These are phyloP conservation scores for Trissolcus basalis DNA, from an alignment of 1,140 invertebrate genomes.

Conservation along the genomic window DNA sequence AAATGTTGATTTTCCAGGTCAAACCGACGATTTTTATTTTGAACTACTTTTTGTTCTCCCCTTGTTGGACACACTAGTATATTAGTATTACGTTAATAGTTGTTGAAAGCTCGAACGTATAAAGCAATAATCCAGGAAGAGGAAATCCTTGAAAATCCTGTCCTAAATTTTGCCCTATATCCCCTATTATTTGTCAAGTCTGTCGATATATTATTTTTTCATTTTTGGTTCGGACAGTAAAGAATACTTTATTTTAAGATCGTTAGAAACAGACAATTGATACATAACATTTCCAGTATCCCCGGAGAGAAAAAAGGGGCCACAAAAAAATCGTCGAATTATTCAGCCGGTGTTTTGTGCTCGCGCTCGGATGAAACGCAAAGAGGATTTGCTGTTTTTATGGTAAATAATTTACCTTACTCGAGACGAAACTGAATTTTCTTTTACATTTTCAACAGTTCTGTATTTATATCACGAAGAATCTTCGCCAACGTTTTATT, in stretches of 20 bases:
- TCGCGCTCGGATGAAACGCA: not conserved
- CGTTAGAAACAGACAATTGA: conserved; percentile 28
- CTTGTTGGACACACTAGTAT: conserved; percentile 15
- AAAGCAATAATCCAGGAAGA: conserved; percentile 48
- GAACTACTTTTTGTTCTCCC: too few relatives aligned
- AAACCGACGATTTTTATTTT: too few relatives aligned
- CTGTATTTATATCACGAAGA: not conserved
- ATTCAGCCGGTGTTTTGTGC: conserved; percentile 11
- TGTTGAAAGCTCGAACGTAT: conserved; percentile 34
- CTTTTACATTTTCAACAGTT: conserved; percentile 1
- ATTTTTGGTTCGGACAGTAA: not conserved
- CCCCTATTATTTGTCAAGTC: conserved; percentile 38
- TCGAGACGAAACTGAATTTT: conserved; percentile 2
- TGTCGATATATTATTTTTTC: conserved; percentile 40
- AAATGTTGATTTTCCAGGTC: too few relatives aligned
- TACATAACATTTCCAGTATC: conserved; percentile 26
- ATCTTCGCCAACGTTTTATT: too few relatives aligned
- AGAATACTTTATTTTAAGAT: conserved; percentile 13
- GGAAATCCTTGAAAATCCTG: conserved; percentile 34
- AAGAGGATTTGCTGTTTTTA: conserved; percentile 10
- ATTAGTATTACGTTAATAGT: conserved; percentile 49
- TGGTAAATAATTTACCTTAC: conserved; percentile 14
- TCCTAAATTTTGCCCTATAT: conserved; percentile 40
- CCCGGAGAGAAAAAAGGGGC: not conserved
- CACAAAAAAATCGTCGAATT: conserved; percentile 14